Conservation (phyloP, 2,888 invertebrate species). For the Helobdella robusta region DNA sequence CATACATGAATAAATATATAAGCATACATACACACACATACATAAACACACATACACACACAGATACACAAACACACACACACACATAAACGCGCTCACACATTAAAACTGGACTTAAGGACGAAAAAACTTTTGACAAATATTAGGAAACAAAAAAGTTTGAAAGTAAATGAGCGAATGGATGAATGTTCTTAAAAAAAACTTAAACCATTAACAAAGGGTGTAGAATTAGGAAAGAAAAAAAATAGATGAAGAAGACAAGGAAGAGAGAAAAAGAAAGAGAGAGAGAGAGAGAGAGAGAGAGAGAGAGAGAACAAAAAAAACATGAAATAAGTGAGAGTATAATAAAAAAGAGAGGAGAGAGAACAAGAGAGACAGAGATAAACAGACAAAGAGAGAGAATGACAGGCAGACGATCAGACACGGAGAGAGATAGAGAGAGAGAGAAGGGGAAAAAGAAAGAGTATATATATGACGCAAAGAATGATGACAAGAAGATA, state of each 20-base stretch:
- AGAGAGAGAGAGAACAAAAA: background rate
- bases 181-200: background rate
- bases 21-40: background rate
- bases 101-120: background rate
- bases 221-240: too few species aligned
- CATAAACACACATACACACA: background rate
- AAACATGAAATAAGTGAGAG: background rate
- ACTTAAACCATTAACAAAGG: background rate
- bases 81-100: background rate
- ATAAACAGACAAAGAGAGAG: too few species aligned
- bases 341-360: background rate
- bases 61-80: background rate
- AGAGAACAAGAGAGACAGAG: too few species aligned
- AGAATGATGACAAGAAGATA: too few species aligned
- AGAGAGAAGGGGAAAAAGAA: too few species aligned
- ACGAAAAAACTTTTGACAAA: background rate
- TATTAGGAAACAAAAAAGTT: background rate
- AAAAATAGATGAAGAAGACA: background rate
- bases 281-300: slow-evolving; percentile 4
- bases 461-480: too few species aligned
- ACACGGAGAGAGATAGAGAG: too few species aligned
- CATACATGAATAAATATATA: too few species aligned
- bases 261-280: slow-evolving; percentile 3
- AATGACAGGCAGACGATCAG: too few species aligned
- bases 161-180: background rate